phyloP scores from a whole-genome alignment of 30 jellyfish, hydroid and myxozoan species.

The Chrysaora quinquecirrha region DNA sequence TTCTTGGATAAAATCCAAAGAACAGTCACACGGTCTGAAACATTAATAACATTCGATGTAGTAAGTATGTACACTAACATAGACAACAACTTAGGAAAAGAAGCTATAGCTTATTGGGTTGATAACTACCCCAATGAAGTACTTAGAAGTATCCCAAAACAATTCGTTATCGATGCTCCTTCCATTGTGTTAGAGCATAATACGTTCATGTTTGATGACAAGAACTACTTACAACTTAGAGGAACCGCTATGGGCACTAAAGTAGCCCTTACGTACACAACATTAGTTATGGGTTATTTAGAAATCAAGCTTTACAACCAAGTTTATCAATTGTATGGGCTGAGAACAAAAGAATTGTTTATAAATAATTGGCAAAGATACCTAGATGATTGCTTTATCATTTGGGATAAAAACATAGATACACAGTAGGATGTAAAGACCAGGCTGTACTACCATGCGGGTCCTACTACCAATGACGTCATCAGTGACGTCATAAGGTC shows the following conservation, averaged over 20 bases:
- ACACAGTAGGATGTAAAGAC: too few species aligned
- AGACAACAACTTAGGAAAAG: conserved; percentile 20
- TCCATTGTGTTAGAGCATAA: conserved; percentile 5
- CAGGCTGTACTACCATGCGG: too few species aligned
- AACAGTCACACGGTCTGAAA: not conserved
- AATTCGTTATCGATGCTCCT: conserved; percentile 7
- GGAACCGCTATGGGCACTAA: conserved; percentile 26
- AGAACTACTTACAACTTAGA: not conserved
- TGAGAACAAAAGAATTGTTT: not conserved
- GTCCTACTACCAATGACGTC: too few species aligned
- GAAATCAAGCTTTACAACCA: conserved; percentile 4
- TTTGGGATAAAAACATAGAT: conserved; percentile 19
- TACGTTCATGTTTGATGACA: conserved; percentile 11
- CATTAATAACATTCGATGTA: conserved; percentile 8
- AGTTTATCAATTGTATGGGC: conserved; percentile 3
- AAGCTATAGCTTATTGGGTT: conserved; percentile 17
- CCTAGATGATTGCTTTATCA: conserved; percentile 30
- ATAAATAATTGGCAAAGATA: conserved; percentile 2
- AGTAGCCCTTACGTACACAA: not conserved
- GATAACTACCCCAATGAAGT: conserved; percentile 1
- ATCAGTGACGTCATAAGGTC: too few species aligned
- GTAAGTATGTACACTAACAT: conserved; percentile 33
- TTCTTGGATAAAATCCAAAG: conserved; percentile 13
- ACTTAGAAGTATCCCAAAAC: conserved; percentile 10
- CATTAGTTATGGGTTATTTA: not conserved